Base-by-base conservation (phyloP, 2,113 vertebrate genomes). In the Cebus imitator region DNA sequence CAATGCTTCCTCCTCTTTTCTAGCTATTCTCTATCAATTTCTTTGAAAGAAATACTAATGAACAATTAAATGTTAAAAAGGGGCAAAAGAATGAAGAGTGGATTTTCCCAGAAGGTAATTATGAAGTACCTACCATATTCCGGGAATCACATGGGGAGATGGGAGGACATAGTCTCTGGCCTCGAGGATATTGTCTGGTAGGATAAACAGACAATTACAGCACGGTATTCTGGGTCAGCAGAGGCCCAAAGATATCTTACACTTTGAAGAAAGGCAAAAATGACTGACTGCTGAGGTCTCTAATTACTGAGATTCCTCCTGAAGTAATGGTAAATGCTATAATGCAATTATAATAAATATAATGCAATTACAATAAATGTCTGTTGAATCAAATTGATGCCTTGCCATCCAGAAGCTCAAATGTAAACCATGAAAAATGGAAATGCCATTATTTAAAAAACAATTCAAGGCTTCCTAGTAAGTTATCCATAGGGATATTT, bases 331-430 rank as follows among this genome's bases (percentile, higher is more conserved):
- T 23, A 91, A 91, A 87, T 14, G 40, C 25, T 91, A 70, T 80
- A 81, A 92, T 84, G 57, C 57, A 84, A 89, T 90, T 88, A 92
- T 87, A 57, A 96, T 81, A 92, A 95, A 96, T 95, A 94, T 87
- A 97, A 92, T 85, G 43, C 57, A 87, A 94, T 91, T 95, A 97
- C 13, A 78, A 96, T 87, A 81, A 78, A 95, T 96, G 40, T 95
- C 27, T 45, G 3, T 55, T 95, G 76, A 91, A 87, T 37, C 68
- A 79, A 94, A 80, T 84, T 84, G 43, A 8, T 8, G 17, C 35
- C 76, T 85, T 52, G 5, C 48, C 92, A n/a, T 94, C 21, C 37
- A 84, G 32, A 94, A 80, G 70, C 89, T 97, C 35, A 57, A n/a
- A 66, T 72, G 76, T 61, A 40, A 93, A 93, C 37, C 37, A 83